A percentile compares a stretch with the other conserved stretches of the same genome.
Conservation (phyloP, 2,888 invertebrate genomes). For the Venusia cambrica region DNA sequence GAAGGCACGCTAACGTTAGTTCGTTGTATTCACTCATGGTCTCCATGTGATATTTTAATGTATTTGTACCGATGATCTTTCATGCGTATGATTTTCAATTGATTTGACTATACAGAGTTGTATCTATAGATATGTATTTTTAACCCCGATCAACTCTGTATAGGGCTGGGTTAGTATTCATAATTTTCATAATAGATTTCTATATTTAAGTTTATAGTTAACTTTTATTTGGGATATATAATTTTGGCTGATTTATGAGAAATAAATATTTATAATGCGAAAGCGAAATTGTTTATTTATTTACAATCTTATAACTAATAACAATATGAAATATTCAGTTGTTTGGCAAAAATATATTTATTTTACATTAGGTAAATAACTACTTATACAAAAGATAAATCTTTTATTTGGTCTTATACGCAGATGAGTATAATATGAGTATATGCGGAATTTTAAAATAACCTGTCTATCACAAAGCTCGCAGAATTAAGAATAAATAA, state of each 20-base stretch:
- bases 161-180: slow-evolving; percentile 37
- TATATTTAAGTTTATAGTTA: slow-evolving; percentile 69
- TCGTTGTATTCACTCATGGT: slow-evolving; percentile 4
- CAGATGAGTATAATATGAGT: too few species aligned
- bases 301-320: slow-evolving; percentile 31
- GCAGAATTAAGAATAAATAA: too few species aligned
- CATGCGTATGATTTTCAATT: slow-evolving; percentile 11
- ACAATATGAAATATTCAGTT: slow-evolving; percentile 10
- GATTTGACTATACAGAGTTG: slow-evolving; percentile 18
- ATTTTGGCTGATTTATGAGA: slow-evolving; percentile 74
- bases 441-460: too few species aligned
- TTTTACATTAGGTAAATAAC: not conserved
- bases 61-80: slow-evolving; percentile 26
- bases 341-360: slow-evolving; percentile 7
- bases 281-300: slow-evolving; percentile 46
- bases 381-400: too few species aligned
- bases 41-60: slow-evolving; percentile 17
- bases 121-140: slow-evolving; percentile 24
- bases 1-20: slow-evolving; percentile 5
- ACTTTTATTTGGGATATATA: slow-evolving; percentile 70
- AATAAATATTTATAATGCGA: slow-evolving; percentile 73
- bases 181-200: slow-evolving; percentile 53
- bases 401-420: too few species aligned
- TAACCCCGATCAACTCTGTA: slow-evolving; percentile 23
- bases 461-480: too few species aligned